phyloP scores from a whole-genome alignment of 1,140 invertebrate species.

The Dryas iulia region DNA sequence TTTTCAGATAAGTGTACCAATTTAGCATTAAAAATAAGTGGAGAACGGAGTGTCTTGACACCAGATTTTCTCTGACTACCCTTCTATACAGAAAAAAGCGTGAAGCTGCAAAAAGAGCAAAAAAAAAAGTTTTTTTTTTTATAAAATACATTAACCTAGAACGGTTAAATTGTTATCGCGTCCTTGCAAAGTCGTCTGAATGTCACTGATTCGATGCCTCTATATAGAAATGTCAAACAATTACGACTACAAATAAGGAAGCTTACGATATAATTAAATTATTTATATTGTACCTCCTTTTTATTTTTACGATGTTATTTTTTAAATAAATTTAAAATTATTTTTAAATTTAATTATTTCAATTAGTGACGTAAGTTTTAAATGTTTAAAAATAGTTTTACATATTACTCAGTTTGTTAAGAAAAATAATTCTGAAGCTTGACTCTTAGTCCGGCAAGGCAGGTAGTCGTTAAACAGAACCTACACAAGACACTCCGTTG shows the following conservation, averaged over 20 bases:
- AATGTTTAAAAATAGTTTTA: too few species aligned
- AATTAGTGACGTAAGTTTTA: too few species aligned
- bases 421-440: too few species aligned
- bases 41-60: too few species aligned
- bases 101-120: neutral
- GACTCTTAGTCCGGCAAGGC: too few species aligned
- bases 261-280: neutral
- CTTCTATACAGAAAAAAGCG: neutral
- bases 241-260: neutral
- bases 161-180: neutral
- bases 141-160: neutral
- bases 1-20: too few species aligned
- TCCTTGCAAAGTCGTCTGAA: slow-evolving; percentile 8
- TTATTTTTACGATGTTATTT: neutral
- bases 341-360: too few species aligned
- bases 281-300: neutral
- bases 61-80: neutral
- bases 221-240: slow-evolving; percentile 1
- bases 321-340: too few species aligned
- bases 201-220: slow-evolving; percentile 1
- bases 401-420: too few species aligned
- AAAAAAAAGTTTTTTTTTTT: neutral
- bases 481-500: too few species aligned
- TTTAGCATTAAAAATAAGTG: too few species aligned
- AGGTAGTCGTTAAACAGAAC: too few species aligned